These are phyloP conservation scores for Hippopotamus amphibius DNA, from an alignment of 2,113 vertebrate species.

Conservation along the genomic window DNA sequence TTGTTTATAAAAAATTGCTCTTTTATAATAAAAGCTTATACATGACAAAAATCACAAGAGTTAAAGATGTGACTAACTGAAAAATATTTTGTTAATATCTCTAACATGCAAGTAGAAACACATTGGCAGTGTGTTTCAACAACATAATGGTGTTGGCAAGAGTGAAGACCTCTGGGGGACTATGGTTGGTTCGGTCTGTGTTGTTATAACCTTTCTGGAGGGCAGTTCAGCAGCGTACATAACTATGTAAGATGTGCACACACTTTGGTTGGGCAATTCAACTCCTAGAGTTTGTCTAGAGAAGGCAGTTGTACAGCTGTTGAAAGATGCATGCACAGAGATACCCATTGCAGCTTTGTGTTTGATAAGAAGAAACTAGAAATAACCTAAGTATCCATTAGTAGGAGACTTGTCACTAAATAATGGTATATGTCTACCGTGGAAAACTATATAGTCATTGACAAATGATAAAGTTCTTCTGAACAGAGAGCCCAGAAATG, in stretches of 20 bases:
- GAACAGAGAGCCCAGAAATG: neutral
- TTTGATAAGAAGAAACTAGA: neutral
- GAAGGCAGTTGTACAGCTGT: neutral
- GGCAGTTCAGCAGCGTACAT: neutral
- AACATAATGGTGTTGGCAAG: neutral
- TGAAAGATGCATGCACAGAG: neutral
- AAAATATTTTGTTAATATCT: conserved; percentile 4
- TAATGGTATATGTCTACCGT: neutral
- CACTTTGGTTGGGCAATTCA: neutral
- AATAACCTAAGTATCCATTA: neutral
- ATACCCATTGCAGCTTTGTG: neutral
- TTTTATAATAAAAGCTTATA: neutral
- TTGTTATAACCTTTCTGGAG: neutral
- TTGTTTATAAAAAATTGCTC: neutral
- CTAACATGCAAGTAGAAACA: neutral
- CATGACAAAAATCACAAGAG: neutral
- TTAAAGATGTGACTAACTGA: neutral
- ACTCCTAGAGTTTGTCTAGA: neutral
- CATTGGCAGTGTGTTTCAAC: neutral
- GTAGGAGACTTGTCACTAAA: neutral
- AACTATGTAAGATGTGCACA: neutral
- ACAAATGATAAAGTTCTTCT: neutral
- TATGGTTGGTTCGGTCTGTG: neutral
- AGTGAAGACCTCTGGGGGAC: neutral
- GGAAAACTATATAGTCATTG: neutral